phyloP scores from a whole-genome alignment of 2,888 invertebrate species.

The Hartigia nigra region DNA sequence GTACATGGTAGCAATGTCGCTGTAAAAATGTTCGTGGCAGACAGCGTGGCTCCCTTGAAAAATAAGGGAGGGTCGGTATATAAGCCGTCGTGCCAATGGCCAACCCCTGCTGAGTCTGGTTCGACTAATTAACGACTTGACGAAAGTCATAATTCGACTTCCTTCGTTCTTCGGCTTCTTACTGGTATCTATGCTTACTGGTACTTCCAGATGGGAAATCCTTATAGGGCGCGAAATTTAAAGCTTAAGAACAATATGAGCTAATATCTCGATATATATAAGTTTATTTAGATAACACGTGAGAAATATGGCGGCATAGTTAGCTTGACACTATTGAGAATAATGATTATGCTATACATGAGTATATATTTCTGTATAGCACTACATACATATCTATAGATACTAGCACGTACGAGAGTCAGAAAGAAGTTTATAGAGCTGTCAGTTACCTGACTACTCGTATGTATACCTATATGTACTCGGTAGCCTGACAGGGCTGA shows the following conservation, averaged over 20 bases:
- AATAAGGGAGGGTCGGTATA: neutral
- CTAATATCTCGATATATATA: neutral
- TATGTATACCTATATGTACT: slow-evolving; percentile 36
- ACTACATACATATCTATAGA: neutral
- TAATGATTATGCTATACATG: neutral
- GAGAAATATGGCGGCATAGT: neutral
- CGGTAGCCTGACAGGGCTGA: slow-evolving; percentile 57
- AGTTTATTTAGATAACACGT: neutral
- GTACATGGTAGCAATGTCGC: neutral
- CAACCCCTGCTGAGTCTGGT: slow-evolving; percentile 26
- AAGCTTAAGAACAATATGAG: neutral
- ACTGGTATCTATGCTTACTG: neutral
- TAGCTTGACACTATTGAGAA: neutral
- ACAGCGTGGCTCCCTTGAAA: slow-evolving; percentile 47
- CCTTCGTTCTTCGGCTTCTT: slow-evolving; percentile 31
- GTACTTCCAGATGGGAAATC: slow-evolving; percentile 28
- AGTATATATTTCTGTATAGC: neutral
- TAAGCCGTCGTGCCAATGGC: slow-evolving; percentile 17
- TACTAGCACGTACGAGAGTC: slow-evolving; percentile 29
- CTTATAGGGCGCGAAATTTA: slow-evolving; percentile 5
- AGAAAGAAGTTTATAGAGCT: slow-evolving; percentile 37
- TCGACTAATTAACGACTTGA: slow-evolving; percentile 58
- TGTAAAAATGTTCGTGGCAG: slow-evolving; percentile 30
- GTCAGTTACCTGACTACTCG: slow-evolving; percentile 33
- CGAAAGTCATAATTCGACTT: slow-evolving; percentile 53